These are phyloP conservation scores for Oenanthe oenanthe DNA, from an alignment of 2,113 vertebrate species.

Conservation along the genomic window DNA sequence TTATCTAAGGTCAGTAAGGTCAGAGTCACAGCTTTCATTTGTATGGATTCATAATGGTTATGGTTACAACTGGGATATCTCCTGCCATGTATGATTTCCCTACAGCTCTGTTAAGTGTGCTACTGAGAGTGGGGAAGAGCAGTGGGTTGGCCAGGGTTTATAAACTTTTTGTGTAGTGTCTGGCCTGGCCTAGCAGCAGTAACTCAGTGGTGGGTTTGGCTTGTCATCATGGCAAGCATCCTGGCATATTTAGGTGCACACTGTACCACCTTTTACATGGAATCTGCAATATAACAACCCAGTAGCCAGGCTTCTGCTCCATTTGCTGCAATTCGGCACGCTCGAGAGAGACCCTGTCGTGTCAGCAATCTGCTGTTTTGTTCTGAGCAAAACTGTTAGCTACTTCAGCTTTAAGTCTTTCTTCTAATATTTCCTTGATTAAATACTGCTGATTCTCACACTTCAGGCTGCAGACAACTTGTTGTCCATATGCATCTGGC, in stretches of 20 bases:
- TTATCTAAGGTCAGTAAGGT: not conserved
- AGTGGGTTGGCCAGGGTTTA: not conserved
- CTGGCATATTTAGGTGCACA: not conserved
- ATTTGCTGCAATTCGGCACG: slow-evolving; percentile 23
- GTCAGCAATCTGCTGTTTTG: slow-evolving; percentile 58
- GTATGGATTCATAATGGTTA: not conserved
- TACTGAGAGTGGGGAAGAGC: not conserved
- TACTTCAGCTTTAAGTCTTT: slow-evolving; percentile 25
- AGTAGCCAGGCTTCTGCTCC: slow-evolving; percentile 54
- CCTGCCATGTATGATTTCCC: not conserved
- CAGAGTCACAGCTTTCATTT: not conserved
- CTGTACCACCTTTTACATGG: not conserved
- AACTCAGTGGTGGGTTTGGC: slow-evolving; percentile 21
- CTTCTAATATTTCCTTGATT: slow-evolving; percentile 42
- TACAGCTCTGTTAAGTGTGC: not conserved
- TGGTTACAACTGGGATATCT: not conserved
- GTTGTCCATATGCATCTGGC: slow-evolving; percentile 46
- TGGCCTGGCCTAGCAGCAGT: not conserved
- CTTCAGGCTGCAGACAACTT: slow-evolving; percentile 44
- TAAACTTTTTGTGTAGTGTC: not conserved
- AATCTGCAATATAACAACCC: not conserved
- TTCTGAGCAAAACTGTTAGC: slow-evolving; percentile 51
- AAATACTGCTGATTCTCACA: slow-evolving; percentile 27
- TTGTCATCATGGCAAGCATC: slow-evolving; percentile 8
- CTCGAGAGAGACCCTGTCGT: slow-evolving; percentile 1